A percentile compares a stretch with the other conserved stretches of the same genome.
phyloP scores from a whole-genome alignment of 1,140 invertebrate species.

The Sitobion miscanthi region DNA sequence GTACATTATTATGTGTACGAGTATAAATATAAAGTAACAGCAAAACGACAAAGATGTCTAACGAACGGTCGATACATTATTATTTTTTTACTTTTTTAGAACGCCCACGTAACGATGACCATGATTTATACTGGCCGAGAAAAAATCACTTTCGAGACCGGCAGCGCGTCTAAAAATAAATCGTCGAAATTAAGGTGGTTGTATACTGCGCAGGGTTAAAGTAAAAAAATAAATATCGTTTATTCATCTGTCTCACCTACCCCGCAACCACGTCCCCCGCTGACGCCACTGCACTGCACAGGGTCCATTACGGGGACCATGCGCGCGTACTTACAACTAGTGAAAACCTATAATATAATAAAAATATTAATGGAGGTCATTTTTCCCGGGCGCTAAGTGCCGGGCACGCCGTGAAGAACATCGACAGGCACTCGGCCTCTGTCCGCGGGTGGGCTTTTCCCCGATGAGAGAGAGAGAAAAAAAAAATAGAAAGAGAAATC shows the following conservation, averaged over 20 bases:
- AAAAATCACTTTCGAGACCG: neutral
- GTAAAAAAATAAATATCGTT: conserved; percentile 29
- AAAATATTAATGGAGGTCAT: conserved; percentile 52
- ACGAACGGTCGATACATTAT: neutral
- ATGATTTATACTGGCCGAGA: conserved; percentile 21
- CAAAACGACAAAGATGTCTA: neutral
- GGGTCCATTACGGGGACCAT: conserved; percentile 29
- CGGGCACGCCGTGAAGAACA: conserved; percentile 32
- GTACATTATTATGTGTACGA: neutral
- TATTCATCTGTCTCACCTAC: neutral
- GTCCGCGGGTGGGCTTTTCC: conserved; percentile 50
- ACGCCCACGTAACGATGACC: neutral
- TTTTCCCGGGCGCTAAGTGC: conserved; percentile 46
- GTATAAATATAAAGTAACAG: neutral
- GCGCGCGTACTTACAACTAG: conserved; percentile 8
- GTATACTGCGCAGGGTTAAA: neutral
- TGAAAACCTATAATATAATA: conserved; percentile 54
- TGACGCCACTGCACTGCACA: neutral
- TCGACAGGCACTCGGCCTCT: conserved; percentile 51
- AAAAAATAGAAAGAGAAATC: neutral
- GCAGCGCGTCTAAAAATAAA: conserved; percentile 17
- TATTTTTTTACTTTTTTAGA: neutral
- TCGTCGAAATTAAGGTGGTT: conserved; percentile 15
- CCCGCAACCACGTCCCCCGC: neutral
- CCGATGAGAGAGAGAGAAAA: neutral